Percentiles rank a stretch among this genome's conserved stretches.
Evolutionary conservation across 2,888 invertebrate species (phyloP).

Genomic region (Pharmacophagus antenor): DNA sequence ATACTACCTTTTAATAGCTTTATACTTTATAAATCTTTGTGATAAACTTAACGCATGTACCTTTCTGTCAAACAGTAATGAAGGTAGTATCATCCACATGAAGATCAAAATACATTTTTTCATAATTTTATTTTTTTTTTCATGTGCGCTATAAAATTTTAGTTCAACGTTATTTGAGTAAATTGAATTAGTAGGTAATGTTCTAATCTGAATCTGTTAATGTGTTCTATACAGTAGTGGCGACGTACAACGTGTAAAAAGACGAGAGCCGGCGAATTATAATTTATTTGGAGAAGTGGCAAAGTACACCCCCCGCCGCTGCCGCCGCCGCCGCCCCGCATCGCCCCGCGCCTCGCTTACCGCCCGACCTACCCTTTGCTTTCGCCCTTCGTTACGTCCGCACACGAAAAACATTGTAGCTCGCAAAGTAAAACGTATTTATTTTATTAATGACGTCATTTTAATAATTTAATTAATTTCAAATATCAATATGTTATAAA

Average conservation of each 20-base stretch:
- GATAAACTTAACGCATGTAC: no score
- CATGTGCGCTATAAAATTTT: no score
- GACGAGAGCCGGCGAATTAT: constrained; percentile 75
- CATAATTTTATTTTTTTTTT: no score
- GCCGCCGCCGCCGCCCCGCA: constrained; percentile 37
- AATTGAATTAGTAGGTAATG: background rate
- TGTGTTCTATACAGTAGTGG: constrained; percentile 46
- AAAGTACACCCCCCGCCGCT: constrained; percentile 62
- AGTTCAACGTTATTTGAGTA: no score
- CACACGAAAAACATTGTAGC: constrained; percentile 59
- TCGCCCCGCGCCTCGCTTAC: constrained; percentile 47
- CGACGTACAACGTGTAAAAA: constrained; percentile 47
- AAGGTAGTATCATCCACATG: no score
- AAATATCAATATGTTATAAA: background rate
- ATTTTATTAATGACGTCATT: background rate
- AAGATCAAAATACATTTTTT: no score
- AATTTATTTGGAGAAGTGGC: constrained; percentile 82
- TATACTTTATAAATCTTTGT: no score
- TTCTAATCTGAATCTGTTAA: background rate
- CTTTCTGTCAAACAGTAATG: no score
- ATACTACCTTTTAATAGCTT: no score
- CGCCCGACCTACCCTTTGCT: constrained; percentile 79
- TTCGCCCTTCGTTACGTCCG: constrained; percentile 79
- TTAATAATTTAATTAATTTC: background rate
- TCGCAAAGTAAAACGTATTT: constrained; percentile 43